Base-by-base conservation (phyloP, 92 coral and sea anemone genomes). In the Bergia sp. region DNA sequence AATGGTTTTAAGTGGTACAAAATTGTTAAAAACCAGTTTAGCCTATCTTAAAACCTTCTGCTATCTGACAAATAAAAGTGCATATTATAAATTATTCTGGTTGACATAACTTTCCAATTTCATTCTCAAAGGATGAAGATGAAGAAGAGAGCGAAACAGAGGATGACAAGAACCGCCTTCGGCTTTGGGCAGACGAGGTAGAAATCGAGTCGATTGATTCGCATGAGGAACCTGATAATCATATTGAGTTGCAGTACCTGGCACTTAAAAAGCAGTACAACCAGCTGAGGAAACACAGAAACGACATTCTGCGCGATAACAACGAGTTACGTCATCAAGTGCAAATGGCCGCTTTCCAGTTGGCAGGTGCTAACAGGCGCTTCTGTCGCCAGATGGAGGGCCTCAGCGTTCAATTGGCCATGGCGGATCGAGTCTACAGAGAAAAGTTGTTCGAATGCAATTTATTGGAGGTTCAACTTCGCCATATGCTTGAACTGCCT, bases 281-380 rank as follows among this genome's bases (percentile, higher is more conserved):
- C 74, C 98, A 97, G 49, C 85, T 96, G 81, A 94, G 96, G 82
- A 97, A 91, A 42, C 99, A 97, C 86, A 95, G 99, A 74, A 97
- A 97, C 91, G 97, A 96, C 43, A 91, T 97, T 5, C 87, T 97
- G 45, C 96, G 99, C 0, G 98, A 97, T 79, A 97, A 97, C 85
- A 94, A 95, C 80, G 98, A 96, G 86, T 91, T 95, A 37, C 93
- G 93, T 47, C 96, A 95, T 57, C 99, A 97, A 43, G 97, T 95
- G 86, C 98, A 96, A 73, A 97, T 97, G 99, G 99, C 99, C 45
- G 93, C 94, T 1, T 90, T 95, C 47, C 99, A 97, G 77, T 92
- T 97, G 20, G 98, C 99, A 1, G 91, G 96, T 88, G 93, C 97
- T 13, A 97, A 97, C 93, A 93, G 94, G 82, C 94, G 98, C 82